Evolutionary conservation across 1,140 invertebrate species (phyloP).

Genomic region (Drosophila simulans): DNA sequence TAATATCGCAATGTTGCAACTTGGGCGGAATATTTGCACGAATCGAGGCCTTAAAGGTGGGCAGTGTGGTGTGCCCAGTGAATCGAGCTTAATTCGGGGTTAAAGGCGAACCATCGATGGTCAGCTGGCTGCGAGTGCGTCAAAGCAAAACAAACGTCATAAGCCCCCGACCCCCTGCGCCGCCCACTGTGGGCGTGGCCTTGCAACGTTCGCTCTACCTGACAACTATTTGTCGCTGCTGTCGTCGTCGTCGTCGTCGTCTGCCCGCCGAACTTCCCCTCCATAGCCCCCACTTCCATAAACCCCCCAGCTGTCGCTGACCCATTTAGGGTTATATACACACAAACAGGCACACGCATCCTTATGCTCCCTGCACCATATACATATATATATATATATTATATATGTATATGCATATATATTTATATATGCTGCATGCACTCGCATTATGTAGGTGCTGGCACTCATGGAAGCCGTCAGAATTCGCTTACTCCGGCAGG

Average conservation of each 20-base stretch:
- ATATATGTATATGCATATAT: too few relatives aligned
- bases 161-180: slow-evolving; percentile 18
- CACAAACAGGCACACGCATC: slow-evolving; percentile 11
- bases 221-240: slow-evolving; percentile 67
- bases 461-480: slow-evolving; percentile 5
- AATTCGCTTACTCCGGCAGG: neutral
- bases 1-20: too few relatives aligned
- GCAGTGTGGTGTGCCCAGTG: neutral
- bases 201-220: slow-evolving; percentile 57
- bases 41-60: too few relatives aligned
- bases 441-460: slow-evolving; percentile 5
- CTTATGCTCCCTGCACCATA: slow-evolving; percentile 1
- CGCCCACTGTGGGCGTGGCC: slow-evolving; percentile 39
- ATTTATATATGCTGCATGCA: slow-evolving; percentile 17
- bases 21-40: too few relatives aligned
- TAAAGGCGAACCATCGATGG: slow-evolving; percentile 30
- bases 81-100: slow-evolving; percentile 17
- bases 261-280: slow-evolving; percentile 7
- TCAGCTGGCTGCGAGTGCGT: slow-evolving; percentile 49
- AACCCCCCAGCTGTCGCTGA: slow-evolving; percentile 32
- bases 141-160: slow-evolving; percentile 76
- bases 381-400: neutral
- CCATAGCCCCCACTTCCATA: too few relatives aligned
- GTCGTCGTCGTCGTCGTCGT: slow-evolving; percentile 14
- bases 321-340: slow-evolving; percentile 61